phyloP scores from a whole-genome alignment of 2,113 vertebrate species.

The Madoqua kirkii region DNA sequence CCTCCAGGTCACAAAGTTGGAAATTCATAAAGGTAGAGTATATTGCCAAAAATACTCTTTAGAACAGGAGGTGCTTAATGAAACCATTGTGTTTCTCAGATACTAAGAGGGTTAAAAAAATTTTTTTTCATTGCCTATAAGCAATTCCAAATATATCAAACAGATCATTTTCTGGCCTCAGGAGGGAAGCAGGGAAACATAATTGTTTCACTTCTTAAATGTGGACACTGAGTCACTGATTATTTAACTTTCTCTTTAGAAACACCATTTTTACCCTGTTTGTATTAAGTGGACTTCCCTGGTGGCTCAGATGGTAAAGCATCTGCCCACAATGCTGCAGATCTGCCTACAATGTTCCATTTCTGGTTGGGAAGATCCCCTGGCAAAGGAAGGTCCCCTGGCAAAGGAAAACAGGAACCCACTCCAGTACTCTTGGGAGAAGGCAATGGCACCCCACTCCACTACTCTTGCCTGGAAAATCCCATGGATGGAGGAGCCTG shows the following conservation, averaged over 20 bases:
- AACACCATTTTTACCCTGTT: slow-evolving; percentile 61
- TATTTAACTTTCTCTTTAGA: slow-evolving; percentile 74
- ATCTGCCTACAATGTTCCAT: too few relatives aligned
- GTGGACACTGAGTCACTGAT: slow-evolving; percentile 45
- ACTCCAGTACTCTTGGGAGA: too few relatives aligned
- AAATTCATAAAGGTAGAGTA: not conserved
- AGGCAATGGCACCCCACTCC: too few relatives aligned
- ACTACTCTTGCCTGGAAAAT: too few relatives aligned
- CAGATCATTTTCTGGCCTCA: slow-evolving; percentile 14
- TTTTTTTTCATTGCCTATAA: not conserved
- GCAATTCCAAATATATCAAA: slow-evolving; percentile 8
- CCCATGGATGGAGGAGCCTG: too few relatives aligned
- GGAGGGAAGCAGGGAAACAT: not conserved
- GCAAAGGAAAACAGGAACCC: too few relatives aligned
- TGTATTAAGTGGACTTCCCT: not conserved
- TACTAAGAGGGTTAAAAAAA: not conserved
- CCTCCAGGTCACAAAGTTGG: slow-evolving; percentile 13
- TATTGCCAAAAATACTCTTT: slow-evolving; percentile 24
- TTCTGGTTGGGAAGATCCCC: too few relatives aligned
- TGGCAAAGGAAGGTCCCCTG: too few relatives aligned
- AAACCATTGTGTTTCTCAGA: not conserved
- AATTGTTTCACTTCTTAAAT: slow-evolving; percentile 49
- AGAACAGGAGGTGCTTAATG: slow-evolving; percentile 27
- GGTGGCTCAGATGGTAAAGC: too few relatives aligned
- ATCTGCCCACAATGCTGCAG: too few relatives aligned